phyloP scores from a whole-genome alignment of 2,888 invertebrate species.

The Neocrepidodera transversa region DNA sequence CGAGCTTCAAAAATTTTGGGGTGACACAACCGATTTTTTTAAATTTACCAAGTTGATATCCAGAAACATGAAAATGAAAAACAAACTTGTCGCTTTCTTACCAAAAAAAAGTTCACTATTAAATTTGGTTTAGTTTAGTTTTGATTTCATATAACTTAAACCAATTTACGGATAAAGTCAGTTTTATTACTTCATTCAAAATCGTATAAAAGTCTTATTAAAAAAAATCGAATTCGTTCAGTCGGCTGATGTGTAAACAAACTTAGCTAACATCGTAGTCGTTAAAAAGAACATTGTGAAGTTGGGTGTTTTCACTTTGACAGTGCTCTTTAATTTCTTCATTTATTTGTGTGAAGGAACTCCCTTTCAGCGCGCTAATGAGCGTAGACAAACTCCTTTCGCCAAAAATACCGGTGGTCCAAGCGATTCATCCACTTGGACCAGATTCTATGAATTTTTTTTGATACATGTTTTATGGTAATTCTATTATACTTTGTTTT shows the following conservation, averaged over 20 bases:
- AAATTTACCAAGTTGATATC: too few species aligned
- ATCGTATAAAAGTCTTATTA: constrained; percentile 23
- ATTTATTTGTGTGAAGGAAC: constrained; percentile 25
- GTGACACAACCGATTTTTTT: too few species aligned
- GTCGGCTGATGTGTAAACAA: constrained; percentile 23
- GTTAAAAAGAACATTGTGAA: constrained; percentile 25
- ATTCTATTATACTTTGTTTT: too few species aligned
- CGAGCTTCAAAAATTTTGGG: too few species aligned
- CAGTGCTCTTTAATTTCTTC: constrained; percentile 30
- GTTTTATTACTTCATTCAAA: constrained; percentile 4
- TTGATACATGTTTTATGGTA: too few species aligned
- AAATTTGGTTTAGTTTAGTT: too few species aligned
- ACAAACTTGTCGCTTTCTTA: too few species aligned
- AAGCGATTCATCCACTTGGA: background rate
- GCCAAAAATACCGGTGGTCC: constrained; percentile 2
- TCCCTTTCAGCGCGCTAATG: constrained; percentile 25
- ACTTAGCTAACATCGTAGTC: constrained; percentile 26
- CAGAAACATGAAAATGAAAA: too few species aligned
- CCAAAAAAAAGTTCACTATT: too few species aligned
- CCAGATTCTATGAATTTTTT: too few species aligned
- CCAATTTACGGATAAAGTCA: too few species aligned
- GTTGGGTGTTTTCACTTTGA: constrained; percentile 22
- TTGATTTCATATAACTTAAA: too few species aligned
- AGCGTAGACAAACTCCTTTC: constrained; percentile 26
- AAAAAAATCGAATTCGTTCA: constrained; percentile 15